phyloP scores from a whole-genome alignment of 2,113 vertebrate genomes.

The Gracilinanus agilis region DNA sequence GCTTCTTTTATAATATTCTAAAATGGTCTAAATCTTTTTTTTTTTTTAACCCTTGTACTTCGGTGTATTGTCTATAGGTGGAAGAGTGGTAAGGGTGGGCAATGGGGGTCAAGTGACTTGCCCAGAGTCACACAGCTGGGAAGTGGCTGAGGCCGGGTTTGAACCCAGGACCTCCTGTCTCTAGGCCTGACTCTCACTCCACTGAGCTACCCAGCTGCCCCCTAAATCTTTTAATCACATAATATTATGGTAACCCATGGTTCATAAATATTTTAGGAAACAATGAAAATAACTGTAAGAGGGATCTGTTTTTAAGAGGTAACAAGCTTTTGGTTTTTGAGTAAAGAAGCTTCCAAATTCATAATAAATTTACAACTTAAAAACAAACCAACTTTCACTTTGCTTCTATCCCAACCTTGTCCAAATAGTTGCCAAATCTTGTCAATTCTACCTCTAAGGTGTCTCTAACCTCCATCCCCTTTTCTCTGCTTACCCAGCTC shows the following conservation, averaged over 20 bases:
- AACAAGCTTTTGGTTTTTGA: too few species aligned
- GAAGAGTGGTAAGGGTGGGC: too few species aligned
- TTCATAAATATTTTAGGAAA: background rate
- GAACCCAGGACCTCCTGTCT: too few species aligned
- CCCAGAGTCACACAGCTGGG: too few species aligned
- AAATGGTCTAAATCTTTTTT: background rate
- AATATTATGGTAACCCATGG: background rate
- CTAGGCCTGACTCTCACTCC: too few species aligned
- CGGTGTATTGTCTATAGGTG: too few species aligned
- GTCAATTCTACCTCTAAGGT: background rate
- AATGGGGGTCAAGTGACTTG: too few species aligned
- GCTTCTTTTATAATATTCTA: background rate
- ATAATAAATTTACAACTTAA: too few species aligned
- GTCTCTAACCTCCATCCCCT: background rate
- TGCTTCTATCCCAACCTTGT: background rate
- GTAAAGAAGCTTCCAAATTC: too few species aligned
- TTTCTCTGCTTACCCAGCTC: background rate
- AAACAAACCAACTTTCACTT: background rate
- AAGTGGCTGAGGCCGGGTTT: too few species aligned
- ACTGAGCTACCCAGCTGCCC: too few species aligned
- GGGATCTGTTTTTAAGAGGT: conserved; percentile 30
- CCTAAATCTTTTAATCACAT: background rate
- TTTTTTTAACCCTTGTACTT: too few species aligned
- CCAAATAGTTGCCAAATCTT: background rate
- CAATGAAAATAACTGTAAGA: conserved; percentile 57